Evolutionary conservation across 1,140 invertebrate species (phyloP).

Genomic region (Tetramorium alpestre): DNA sequence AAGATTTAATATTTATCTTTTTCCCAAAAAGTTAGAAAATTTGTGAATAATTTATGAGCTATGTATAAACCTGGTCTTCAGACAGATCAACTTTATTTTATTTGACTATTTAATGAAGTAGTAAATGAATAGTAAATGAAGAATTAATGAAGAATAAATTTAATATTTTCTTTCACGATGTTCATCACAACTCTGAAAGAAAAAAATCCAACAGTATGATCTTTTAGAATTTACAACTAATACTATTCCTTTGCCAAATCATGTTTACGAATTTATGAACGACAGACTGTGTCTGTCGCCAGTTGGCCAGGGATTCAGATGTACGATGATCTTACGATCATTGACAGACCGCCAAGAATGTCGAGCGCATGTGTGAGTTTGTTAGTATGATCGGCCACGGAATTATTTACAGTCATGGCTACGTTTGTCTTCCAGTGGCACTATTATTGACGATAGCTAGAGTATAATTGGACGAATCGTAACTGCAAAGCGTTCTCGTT

Average conservation of each 20-base stretch:
- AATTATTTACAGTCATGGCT: conserved; percentile 55
- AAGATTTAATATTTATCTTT: background rate
- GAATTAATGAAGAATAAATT: background rate
- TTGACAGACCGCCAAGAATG: conserved; percentile 40
- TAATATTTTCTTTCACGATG: background rate
- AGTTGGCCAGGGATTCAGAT: conserved; percentile 20
- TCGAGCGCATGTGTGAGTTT: background rate
- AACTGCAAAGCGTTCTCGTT: background rate
- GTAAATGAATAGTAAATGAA: too few relatives aligned
- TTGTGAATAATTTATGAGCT: background rate
- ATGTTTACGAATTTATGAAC: conserved; percentile 41
- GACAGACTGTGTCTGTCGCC: conserved; percentile 6
- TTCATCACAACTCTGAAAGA: background rate
- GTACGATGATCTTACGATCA: conserved; percentile 7
- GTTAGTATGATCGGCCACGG: conserved; percentile 24
- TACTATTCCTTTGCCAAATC: conserved; percentile 17
- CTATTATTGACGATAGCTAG: background rate
- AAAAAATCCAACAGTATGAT: background rate
- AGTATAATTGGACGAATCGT: conserved; percentile 27
- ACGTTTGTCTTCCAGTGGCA: conserved; percentile 24
- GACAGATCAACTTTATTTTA: background rate
- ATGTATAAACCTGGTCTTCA: background rate
- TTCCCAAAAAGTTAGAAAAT: background rate
- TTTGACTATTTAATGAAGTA: background rate
- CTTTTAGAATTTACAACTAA: background rate